Conservation (phyloP, 2,797 vertebrate genomes). For the Pyrocephalus nanus region DNA sequence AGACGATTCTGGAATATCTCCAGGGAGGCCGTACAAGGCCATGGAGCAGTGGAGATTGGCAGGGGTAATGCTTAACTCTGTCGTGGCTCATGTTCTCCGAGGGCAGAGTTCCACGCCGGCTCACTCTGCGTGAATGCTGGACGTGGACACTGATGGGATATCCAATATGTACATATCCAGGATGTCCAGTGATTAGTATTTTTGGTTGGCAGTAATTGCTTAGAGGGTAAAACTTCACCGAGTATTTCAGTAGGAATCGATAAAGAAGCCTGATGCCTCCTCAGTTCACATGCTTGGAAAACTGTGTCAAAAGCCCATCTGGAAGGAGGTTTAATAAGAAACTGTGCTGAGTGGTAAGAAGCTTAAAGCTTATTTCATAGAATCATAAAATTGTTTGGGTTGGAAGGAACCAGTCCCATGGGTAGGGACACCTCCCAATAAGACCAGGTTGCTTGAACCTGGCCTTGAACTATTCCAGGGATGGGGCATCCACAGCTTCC, state of each 20-base stretch:
- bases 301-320: neutral
- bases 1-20: neutral
- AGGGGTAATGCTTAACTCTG: rapidly evolving
- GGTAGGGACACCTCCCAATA: neutral
- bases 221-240: neutral
- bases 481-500: neutral
- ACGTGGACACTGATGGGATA: neutral
- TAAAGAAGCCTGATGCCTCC: neutral
- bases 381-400: neutral
- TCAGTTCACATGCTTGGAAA: neutral
- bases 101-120: neutral
- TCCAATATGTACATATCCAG: neutral
- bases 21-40: neutral
- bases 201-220: neutral
- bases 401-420: neutral
- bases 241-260: neutral
- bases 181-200: rapidly evolving
- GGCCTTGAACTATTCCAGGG: neutral
- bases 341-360: neutral
- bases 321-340: neutral
- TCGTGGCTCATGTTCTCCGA: rapidly evolving
- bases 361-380: neutral
- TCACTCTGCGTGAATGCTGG: neutral
- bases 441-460: neutral
- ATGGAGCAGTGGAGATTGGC: rapidly evolving